Evolutionary conservation across 2,113 vertebrate genomes (phyloP), one percentile per base, ranked within the genome.

Genomic region (Mobula birostris): DNA sequence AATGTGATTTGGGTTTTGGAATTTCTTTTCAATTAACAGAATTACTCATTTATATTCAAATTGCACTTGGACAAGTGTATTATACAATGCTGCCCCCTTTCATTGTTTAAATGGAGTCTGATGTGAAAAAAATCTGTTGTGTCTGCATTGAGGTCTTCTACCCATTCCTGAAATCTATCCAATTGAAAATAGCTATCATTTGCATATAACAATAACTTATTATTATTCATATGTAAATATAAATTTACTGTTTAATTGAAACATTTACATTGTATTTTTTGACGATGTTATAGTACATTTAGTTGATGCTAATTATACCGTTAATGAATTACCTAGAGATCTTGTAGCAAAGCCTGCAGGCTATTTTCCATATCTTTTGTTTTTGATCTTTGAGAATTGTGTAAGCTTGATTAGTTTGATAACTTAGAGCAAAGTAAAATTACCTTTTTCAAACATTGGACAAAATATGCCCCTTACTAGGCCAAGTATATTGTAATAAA

Each of bases 1-100:
- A 90, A 90, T 32, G 29, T 90, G 85, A 90, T 32, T 87, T 90
- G n/a, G 77, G 7, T 85, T 56, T 63, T 63, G 85, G 61, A 61
- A 61, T 87, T 68, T 88, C 32, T 90, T 90, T 66, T 66, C 85
- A 66, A 68, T 90, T 68, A 68, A 90, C 85, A 90, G 85, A 90
- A 66, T 88, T 88, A 88, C 12, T 88, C 27, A 32, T 88, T 88
- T 68, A 90, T 63, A 90, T 68, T 68, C 61, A 90, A 90, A 66
- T 66, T 17, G 12, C 14, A 32, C n/a, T 90, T 90, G 29, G 7
- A 66, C 17, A n/a, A 90, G 14, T n/a, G 61, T 68, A 63, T 29
- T 32, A 90, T 90, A 32, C 61, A 15, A 90, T 90, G 85, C 29
- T 90, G 61, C 40, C 15, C n/a, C 58, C 85, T 88, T 63, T n/a